These are phyloP conservation scores for Caradrina clavipalpis DNA, from an alignment of 2,888 invertebrate species.

Conservation along the genomic window DNA sequence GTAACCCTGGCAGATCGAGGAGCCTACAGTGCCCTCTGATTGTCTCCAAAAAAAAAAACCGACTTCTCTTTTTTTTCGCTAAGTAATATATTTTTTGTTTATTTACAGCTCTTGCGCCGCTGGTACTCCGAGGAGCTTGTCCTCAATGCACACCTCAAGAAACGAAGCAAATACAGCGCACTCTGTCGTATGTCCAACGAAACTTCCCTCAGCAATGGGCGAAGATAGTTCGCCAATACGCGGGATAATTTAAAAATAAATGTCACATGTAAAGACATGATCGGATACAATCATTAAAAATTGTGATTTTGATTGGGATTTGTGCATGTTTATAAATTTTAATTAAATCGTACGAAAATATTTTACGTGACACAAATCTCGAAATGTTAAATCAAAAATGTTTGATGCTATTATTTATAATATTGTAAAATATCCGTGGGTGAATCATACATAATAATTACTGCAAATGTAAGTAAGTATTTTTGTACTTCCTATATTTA, in stretches of 20 bases:
- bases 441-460: slow-evolving; percentile 5
- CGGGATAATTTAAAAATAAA: slow-evolving; percentile 81
- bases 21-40: too few species aligned
- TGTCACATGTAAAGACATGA: slow-evolving; percentile 30
- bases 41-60: too few species aligned
- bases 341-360: slow-evolving; percentile 15
- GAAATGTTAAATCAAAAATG: slow-evolving; percentile 41
- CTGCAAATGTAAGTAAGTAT: background rate
- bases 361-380: slow-evolving; percentile 34
- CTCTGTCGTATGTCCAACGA: slow-evolving; percentile 93
- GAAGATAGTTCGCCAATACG: slow-evolving; percentile 93
- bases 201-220: slow-evolving; percentile 95
- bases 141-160: slow-evolving; percentile 93
- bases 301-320: slow-evolving; percentile 44
- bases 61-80: background rate
- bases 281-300: slow-evolving; percentile 42
- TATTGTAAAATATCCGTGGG: background rate
- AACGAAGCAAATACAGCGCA: slow-evolving; percentile 94
- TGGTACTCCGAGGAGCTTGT: slow-evolving; percentile 94
- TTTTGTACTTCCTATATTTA: background rate
- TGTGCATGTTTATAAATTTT: slow-evolving; percentile 32
- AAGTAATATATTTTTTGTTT: slow-evolving; percentile 3
- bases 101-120: slow-evolving; percentile 93
- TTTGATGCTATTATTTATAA: slow-evolving; percentile 39
- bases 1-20: too few species aligned